Conservation (phyloP, 2,113 vertebrate genomes). For the Diphyllodes magnificus region DNA sequence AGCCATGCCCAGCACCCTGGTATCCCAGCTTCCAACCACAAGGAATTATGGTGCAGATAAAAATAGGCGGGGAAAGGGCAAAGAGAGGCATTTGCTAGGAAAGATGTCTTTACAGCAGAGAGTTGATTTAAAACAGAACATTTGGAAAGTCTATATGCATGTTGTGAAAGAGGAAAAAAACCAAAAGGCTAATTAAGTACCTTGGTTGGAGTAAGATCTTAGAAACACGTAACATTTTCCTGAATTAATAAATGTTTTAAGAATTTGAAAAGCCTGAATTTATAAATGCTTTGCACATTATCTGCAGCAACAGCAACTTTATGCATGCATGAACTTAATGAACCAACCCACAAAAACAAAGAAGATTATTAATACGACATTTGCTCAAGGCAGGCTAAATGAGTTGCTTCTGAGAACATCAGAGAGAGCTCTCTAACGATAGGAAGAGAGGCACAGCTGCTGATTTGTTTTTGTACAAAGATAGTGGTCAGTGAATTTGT, state of each 20-base stretch:
- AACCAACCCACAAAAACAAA: conserved; percentile 34
- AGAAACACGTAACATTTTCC: neutral
- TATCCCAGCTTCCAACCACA: neutral
- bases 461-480: neutral
- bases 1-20: neutral
- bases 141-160: neutral
- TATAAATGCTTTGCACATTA: neutral
- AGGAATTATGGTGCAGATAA: neutral
- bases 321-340: conserved; percentile 48
- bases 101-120: neutral
- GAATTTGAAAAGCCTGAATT: neutral
- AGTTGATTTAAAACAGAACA: neutral
- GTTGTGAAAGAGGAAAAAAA: neutral
- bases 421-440: neutral
- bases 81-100: neutral
- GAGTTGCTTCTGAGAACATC: neutral
- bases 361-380: conserved; percentile 33
- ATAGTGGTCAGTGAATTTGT: neutral
- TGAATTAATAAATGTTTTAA: conserved; percentile 9
- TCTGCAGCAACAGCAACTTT: conserved; percentile 39
- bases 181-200: neutral
- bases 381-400: conserved; percentile 33
- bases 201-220: neutral
- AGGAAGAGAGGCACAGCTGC: neutral
- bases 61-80: neutral